Base-by-base conservation (phyloP, 2,888 invertebrate genomes). In the Napeogenes sylphis region DNA sequence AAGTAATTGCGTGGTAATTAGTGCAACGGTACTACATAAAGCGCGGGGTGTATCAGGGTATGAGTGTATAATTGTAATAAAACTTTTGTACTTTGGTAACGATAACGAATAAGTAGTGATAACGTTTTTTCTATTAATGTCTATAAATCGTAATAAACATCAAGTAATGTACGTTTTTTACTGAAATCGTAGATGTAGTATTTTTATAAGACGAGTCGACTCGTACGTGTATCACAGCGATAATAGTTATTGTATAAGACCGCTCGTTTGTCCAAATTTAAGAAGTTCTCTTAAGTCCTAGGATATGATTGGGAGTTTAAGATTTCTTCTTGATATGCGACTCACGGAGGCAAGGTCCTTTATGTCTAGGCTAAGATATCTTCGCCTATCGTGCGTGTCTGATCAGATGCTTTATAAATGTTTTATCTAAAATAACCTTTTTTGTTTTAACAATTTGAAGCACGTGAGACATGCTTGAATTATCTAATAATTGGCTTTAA, bases 31-130 rank as follows among this genome's bases (percentile, higher is more conserved):
- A 85, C 82, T 81, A 21, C 21, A 1, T 83, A 85, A 84, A 78
- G 87, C 83, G 90, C 88, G 88, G 90, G 90, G 87, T 90, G 85
- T 81, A 90, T 87, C 91, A 91, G 91, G 91, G 91, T 91, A 90
- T 85, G 91, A 87, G 87, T 90, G 90, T 91, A 90, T 88, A 84
- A 85, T 82, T 83, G 82, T 88, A 85, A 82, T 81, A 82, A 83
- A 80, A 78, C 77, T 87, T 90, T 90, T 90, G 89, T 90, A 90
- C 87, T 90, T 89, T 90, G 88, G 77, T 90, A 90, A 84, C 69
- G 75, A 67, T 86, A 86, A 83, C 76, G 75, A 84, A 81, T 87
- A 89, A 85, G 80, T 88, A 89, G 89, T 74, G 71, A 67, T 89
- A 86, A 86, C 77, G 69, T 79, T 85, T 85, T 83, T 87, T 87